Evolutionary conservation across 2,888 invertebrate genomes (phyloP), one percentile per base, ranked within the genome.

Genomic region (Tricholauxania praeusta): DNA sequence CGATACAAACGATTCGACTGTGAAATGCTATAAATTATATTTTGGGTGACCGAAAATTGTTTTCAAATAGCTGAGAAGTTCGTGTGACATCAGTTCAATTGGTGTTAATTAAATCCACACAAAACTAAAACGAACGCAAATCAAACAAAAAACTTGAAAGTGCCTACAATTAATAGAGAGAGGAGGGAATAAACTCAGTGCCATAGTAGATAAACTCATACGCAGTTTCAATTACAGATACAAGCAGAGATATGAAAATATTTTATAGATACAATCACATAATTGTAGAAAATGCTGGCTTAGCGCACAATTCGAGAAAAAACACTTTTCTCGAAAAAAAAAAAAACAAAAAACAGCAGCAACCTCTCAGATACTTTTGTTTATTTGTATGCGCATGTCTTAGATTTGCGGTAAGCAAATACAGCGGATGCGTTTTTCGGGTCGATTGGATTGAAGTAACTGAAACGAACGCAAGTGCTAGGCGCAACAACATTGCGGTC

Each of bases 71-170:
- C 65, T 75, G 73, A 74, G 66, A 67, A 70, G 63, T 70, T 53
- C 67, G 72, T 71, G 60, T 71, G 84, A 85, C 85, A 86, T 84
- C 86, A 86, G 86, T 85, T 87, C 87, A 87, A 87, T 87, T 87
- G 87, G 85, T 86, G 87, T 87, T 87, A 87, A 86, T 86, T 86
- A 87, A 86, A 86, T 86, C 86, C 85, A 85, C 39, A 39, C 83
- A 85, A 83, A 79, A 77, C 14, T 15, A 47, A 48, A 32, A 17
- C n/a, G 19, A 39, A 86, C 85, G 85, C 86, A 84, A 85, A 57
- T 32, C 83, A 84, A 83, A 82, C 82, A 82, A 79, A 79, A 70
- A 49, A 74, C 47, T 1, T 62, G 32, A 14, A 62, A 32, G 28
- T 19, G 19, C 19, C n/a, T 53, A 39, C 39, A 39, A 39, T 39